phyloP scores from a whole-genome alignment of 2,888 invertebrate genomes.

The Chrysolina oricalcia region DNA sequence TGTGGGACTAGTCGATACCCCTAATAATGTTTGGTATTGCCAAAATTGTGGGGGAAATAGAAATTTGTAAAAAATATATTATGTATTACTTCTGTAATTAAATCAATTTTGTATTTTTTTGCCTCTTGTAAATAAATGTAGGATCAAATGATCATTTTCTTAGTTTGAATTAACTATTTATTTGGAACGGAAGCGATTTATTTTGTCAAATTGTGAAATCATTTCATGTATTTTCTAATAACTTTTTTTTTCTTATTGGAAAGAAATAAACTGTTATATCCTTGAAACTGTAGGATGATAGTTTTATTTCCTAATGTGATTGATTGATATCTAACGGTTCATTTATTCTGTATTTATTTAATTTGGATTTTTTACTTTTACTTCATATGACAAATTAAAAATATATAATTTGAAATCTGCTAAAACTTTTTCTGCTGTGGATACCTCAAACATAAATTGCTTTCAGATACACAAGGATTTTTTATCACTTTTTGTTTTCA shows the following conservation, averaged over 20 bases:
- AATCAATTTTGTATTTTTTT: background rate
- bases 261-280: background rate
- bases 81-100: slow-evolving; percentile 5
- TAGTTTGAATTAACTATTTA: background rate
- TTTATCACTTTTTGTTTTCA: too few relatives aligned
- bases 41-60: slow-evolving; percentile 61
- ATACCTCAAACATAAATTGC: too few relatives aligned
- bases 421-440: too few relatives aligned
- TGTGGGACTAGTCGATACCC: slow-evolving; percentile 75
- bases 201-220: background rate
- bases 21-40: slow-evolving; percentile 32
- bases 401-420: too few relatives aligned
- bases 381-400: too few relatives aligned
- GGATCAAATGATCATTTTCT: background rate
- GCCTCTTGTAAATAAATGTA: background rate
- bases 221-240: too few relatives aligned
- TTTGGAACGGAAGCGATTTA: background rate
- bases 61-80: background rate
- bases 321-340: too few relatives aligned
- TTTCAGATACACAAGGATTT: too few relatives aligned
- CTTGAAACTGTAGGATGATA: too few relatives aligned
- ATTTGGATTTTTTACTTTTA: too few relatives aligned
- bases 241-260: background rate
- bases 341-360: too few relatives aligned
- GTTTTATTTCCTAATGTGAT: too few relatives aligned